Evolutionary conservation across 1,140 invertebrate species (phyloP).

Genomic region (Trachymyrmex cornetzi): DNA sequence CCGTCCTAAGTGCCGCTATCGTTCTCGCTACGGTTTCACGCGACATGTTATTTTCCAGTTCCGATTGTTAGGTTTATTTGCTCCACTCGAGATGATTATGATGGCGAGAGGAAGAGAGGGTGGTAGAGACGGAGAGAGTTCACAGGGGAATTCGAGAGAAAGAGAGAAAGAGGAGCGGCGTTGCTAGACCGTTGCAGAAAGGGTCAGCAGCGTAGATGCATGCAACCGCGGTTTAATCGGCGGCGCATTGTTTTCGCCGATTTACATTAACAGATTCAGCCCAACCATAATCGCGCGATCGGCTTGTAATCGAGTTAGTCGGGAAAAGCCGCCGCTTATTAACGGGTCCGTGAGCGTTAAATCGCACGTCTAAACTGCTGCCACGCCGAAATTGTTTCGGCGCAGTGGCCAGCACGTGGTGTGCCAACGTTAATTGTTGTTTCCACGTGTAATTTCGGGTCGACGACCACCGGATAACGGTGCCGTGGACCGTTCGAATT

Average conservation of each 20-base stretch:
- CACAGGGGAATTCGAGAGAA: not conserved
- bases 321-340: conserved; percentile 59
- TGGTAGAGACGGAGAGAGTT: not conserved
- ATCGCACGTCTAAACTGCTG: conserved; percentile 57
- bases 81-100: conserved; percentile 53
- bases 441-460: conserved; percentile 61
- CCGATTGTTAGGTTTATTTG: conserved; percentile 70
- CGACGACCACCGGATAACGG: conserved; percentile 59
- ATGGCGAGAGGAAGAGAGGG: not conserved
- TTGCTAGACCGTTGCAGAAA: conserved; percentile 34
- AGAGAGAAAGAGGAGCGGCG: conserved; percentile 6
- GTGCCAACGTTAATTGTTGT: conserved; percentile 59
- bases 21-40: conserved; percentile 56
- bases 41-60: conserved; percentile 64
- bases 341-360: conserved; percentile 35
- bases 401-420: conserved; percentile 46
- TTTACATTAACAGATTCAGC: conserved; percentile 57
- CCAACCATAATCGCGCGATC: conserved; percentile 54
- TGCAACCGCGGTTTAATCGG: conserved; percentile 62
- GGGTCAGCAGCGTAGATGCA: conserved; percentile 3
- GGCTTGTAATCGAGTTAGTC: conserved; percentile 65
- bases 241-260: conserved; percentile 43
- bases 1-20: conserved; percentile 62
- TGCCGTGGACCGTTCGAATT: conserved; percentile 35
- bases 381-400: conserved; percentile 49